A percentile compares a stretch with the other conserved stretches of the same genome.
These are phyloP conservation scores for Tokudaia tokunoshimensis DNA, from an alignment of 2,797 vertebrate species.

Conservation along the genomic window DNA sequence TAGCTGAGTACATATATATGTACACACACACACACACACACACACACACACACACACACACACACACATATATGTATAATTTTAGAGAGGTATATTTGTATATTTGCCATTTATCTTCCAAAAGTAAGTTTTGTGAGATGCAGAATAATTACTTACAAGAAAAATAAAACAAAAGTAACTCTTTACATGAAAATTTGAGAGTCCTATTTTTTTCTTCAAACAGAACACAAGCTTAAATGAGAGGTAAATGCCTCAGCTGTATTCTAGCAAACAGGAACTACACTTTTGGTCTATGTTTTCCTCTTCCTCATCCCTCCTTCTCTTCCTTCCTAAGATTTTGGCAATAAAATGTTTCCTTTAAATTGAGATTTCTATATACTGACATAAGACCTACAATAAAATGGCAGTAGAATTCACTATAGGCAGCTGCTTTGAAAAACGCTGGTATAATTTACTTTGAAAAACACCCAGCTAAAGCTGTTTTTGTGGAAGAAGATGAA, in stretches of 20 bases:
- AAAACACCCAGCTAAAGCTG: slow-evolving; percentile 38
- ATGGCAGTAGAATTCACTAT: slow-evolving; percentile 27
- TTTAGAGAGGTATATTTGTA: neutral
- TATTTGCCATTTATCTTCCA: neutral
- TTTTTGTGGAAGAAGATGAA: slow-evolving; percentile 61
- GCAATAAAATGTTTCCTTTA: neutral
- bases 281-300: neutral
- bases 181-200: neutral
- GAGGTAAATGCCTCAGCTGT: neutral
- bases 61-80: neutral
- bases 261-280: slow-evolving; percentile 17
- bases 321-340: neutral
- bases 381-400: neutral
- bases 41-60: no score
- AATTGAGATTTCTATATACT: neutral
- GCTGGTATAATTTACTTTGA: slow-evolving; percentile 40
- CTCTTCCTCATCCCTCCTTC: neutral
- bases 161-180: neutral
- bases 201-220: neutral
- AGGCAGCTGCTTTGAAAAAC: slow-evolving; percentile 55
- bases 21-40: neutral
- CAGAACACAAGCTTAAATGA: neutral
- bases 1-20: neutral
- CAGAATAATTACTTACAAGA: neutral
- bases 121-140: neutral